Evolutionary conservation across 2,113 vertebrate genomes (phyloP), one percentile per base, ranked within the genome.

Genomic region (Ceyx melanurus): DNA sequence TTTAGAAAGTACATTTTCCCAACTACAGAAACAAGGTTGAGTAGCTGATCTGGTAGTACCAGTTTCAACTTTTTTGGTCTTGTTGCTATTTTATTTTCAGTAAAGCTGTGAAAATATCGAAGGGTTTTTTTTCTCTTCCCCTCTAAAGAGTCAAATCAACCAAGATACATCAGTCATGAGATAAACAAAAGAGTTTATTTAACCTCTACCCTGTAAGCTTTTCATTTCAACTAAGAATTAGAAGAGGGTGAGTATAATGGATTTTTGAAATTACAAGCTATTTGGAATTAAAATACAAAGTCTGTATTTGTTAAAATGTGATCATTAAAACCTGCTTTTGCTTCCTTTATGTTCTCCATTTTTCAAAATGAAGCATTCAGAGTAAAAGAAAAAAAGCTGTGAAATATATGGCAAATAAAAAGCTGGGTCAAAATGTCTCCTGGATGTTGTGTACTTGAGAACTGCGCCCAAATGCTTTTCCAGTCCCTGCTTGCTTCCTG

Each of bases 151-250:
- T 58, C n/a, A 87, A 89, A 79, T 9, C 31, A 65, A 79, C 18
- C 65, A 64, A 89, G 89, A 75, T 53, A 31, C 16, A 82, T 53
- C 62, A 76, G 62, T 54, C 54, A 89, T 17, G 31, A 94, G 66
- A 93, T 72, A 95, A 96, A 86, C 37, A 82, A 87, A 92, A 87
- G 8, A 81, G 65, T 86, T 94, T 81, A 75, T 82, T 94, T 92
- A 90, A 94, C 71, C 73, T 82, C 74, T 94, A 43, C 61, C 62
- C 66, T 75, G 25, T 48, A 88, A 86, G 65, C 56, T 86, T 92
- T 83, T 70, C 25, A 67, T 90, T 92, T 92, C 70, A 84, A 68
- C 81, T 68, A 35, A 61, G 48, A 75, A 84, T 89, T 96, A 94
- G 60, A 61, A 66, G 21, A 50, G 37, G 37, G 35, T 37, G 35